These are phyloP conservation scores for Lasioglossum marginatum DNA, from an alignment of 2,888 invertebrate genomes.

Conservation along the genomic window DNA sequence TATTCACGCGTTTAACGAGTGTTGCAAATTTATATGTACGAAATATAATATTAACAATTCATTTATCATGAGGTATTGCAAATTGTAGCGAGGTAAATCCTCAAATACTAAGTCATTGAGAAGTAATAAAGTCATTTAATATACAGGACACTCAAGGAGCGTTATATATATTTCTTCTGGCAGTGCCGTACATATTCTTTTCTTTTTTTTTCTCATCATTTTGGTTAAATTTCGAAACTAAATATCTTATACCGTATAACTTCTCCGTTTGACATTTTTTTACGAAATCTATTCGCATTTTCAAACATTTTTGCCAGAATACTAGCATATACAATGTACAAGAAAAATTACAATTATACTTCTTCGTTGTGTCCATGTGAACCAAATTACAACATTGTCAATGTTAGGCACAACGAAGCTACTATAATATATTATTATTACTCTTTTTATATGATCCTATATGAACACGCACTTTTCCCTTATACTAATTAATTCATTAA, in stretches of 20 bases:
- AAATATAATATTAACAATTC: conserved; percentile 55
- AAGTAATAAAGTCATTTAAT: conserved; percentile 60
- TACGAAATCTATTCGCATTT: conserved; percentile 55
- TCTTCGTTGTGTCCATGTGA: conserved; percentile 61
- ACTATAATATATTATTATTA: conserved; percentile 58
- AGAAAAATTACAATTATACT: conserved; percentile 57
- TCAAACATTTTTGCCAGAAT: conserved; percentile 51
- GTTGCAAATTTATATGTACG: conserved; percentile 46
- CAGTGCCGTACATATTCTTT: conserved; percentile 64
- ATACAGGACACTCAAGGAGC: conserved; percentile 65
- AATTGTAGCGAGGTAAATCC: conserved; percentile 59
- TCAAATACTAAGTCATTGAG: conserved; percentile 58
- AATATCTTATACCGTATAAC: conserved; percentile 59
- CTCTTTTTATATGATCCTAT: conserved; percentile 75
- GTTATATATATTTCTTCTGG: conserved; percentile 66
- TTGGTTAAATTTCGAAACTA: conserved; percentile 55
- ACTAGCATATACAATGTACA: conserved; percentile 53
- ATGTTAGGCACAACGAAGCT: conserved; percentile 68
- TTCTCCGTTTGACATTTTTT: conserved; percentile 42
- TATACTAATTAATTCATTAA: conserved; percentile 73
- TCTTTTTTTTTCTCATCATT: conserved; percentile 36
- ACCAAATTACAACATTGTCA: conserved; percentile 46
- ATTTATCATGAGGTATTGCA: conserved; percentile 59
- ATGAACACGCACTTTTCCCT: conserved; percentile 77
- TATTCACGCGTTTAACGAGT: conserved; percentile 44